Evolutionary conservation across 2,888 invertebrate genomes (phyloP).

Genomic region (Apotomis turbidana): DNA sequence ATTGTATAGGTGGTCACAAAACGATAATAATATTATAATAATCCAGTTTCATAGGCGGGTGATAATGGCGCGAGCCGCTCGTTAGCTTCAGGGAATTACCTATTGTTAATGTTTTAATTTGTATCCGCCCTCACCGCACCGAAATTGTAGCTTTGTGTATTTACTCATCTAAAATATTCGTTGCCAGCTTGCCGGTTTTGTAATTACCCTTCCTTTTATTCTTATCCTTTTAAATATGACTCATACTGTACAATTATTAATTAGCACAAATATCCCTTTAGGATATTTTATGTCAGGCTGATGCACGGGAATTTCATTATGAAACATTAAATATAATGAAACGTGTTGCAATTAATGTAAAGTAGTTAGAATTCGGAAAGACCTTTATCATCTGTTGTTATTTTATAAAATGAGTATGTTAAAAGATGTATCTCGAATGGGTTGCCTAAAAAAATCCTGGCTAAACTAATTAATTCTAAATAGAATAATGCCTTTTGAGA

Average conservation of each 20-base stretch:
- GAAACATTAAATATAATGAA: too few species aligned
- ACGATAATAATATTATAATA: constrained; percentile 74
- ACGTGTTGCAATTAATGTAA: too few species aligned
- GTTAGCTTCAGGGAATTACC: constrained; percentile 76
- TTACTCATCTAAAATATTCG: constrained; percentile 36
- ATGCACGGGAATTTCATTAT: too few species aligned
- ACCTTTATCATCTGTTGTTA: too few species aligned
- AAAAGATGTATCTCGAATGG: too few species aligned
- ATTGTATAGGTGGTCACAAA: constrained; percentile 61
- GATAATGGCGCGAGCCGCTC: constrained; percentile 75
- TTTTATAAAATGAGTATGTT: too few species aligned
- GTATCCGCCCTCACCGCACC: constrained; percentile 59
- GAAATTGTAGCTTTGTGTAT: constrained; percentile 33
- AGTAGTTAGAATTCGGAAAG: too few species aligned
- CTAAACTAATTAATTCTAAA: too few species aligned
- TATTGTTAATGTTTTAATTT: constrained; percentile 82
- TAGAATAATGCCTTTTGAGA: too few species aligned
- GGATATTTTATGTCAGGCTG: too few species aligned
- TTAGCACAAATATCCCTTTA: too few species aligned
- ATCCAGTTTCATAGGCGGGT: constrained; percentile 73
- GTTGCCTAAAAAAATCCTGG: too few species aligned
- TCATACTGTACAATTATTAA: background rate
- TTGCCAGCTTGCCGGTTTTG: constrained; percentile 19
- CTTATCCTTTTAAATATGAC: background rate
- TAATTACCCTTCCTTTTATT: constrained; percentile 19